Evolutionary conservation across 2,888 invertebrate species (phyloP).

Genomic region (Scaeva pyrastri): DNA sequence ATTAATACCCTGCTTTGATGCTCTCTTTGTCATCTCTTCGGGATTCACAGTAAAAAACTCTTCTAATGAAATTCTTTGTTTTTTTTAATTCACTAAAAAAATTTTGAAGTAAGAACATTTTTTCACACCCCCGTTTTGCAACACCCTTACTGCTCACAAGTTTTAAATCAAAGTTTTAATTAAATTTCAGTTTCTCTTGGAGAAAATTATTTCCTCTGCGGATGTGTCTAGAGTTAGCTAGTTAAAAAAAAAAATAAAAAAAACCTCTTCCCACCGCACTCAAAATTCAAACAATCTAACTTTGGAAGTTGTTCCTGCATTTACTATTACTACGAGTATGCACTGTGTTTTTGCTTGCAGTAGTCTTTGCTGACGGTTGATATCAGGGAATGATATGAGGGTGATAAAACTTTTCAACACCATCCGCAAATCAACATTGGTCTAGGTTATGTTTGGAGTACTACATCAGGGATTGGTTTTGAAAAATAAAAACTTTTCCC

Average conservation of each 20-base stretch:
- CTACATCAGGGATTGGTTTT: not conserved
- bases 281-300: not conserved
- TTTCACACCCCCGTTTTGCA: too few relatives aligned
- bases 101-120: too few relatives aligned
- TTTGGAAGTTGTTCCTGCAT: conserved; percentile 16
- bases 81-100: too few relatives aligned
- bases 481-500: not conserved
- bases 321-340: conserved; percentile 10
- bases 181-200: conserved; percentile 52
- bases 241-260: too few relatives aligned
- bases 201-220: conserved; percentile 44
- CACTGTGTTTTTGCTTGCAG: conserved; percentile 18
- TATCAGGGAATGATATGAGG: too few relatives aligned
- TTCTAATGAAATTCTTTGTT: too few relatives aligned
- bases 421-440: not conserved
- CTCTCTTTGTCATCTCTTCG: too few relatives aligned
- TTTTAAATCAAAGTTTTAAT: conserved; percentile 60
- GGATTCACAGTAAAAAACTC: too few relatives aligned
- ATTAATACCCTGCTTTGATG: too few relatives aligned
- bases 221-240: not conserved
- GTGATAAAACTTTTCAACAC: conserved; percentile 26
- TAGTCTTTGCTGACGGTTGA: not conserved
- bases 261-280: conserved; percentile 2
- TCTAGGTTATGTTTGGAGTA: not conserved
- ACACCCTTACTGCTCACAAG: not conserved